Evolutionary conservation across 2,888 invertebrate genomes (phyloP), one percentile per base, ranked within the genome.

Genomic region (Copidosoma aretas): DNA sequence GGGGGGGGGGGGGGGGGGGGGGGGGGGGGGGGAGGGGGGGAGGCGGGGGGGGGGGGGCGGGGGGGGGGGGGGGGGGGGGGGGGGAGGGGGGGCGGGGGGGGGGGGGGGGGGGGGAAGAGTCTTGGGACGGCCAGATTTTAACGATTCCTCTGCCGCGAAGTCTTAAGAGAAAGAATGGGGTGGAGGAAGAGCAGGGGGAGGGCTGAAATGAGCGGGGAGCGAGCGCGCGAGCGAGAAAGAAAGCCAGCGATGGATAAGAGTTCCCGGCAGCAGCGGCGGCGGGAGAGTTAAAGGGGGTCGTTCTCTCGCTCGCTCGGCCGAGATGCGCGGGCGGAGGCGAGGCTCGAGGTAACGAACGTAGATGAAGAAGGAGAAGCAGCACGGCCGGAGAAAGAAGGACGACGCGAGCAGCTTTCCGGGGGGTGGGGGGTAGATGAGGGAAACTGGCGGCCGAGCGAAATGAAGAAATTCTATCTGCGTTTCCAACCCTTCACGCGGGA

Each of bases 401-500:
- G 17, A 17, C 43, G 72, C 69, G 69, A 68, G 64, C 62, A 69
- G n/a, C n/a, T n/a, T n/a, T n/a, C n/a, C n/a, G 51, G 71, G 64
- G 73, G 71, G 70, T 72, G 73, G 71, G 73, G 73, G 73, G 74
- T 74, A 73, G 74, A 68, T 68, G 73, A 66, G 68, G 73, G 75
- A 67, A 71, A 68, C 71, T 64, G 75, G 68, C 73, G 74, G 77
- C 77, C 79, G 84, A 84, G 80, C 82, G 85, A 87, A 87, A 87
- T 87, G 87, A 87, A 87, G 87, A 87, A 87, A 87, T 87, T 87
- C 87, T 86, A 87, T 87, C 86, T 86, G 86, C 86, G 86, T 86
- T 86, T 86, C 85, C 86, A 84, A 85, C 83, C 83, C 83, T 83
- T 83, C 83, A 82, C 81, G 81, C 82, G 62, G 67, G 66, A 59